These are phyloP conservation scores for Babylonia areolata DNA, from an alignment of 1,140 invertebrate genomes.

Conservation along the genomic window DNA sequence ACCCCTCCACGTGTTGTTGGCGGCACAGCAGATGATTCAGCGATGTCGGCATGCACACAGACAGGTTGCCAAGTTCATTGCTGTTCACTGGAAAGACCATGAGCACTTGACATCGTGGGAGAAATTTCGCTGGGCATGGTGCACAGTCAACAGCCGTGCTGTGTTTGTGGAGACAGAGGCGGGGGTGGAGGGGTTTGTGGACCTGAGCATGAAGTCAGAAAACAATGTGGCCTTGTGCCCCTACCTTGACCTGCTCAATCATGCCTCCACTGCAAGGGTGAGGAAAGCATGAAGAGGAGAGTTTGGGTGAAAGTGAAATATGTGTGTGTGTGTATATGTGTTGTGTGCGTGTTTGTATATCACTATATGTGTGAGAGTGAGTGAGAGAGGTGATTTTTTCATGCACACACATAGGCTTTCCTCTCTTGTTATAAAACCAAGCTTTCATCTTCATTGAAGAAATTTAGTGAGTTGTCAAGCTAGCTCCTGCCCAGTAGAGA, in stretches of 20 bases:
- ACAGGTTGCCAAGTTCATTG: slow-evolving; percentile 37
- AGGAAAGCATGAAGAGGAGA: not conserved
- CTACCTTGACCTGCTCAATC: slow-evolving; percentile 88
- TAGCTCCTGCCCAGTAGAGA: too few species aligned
- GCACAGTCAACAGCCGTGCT: slow-evolving; percentile 85
- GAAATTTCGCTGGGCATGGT: slow-evolving; percentile 80
- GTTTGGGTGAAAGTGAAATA: not conserved
- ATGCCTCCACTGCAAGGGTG: slow-evolving; percentile 78
- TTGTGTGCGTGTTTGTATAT: not conserved
- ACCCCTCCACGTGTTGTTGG: slow-evolving; percentile 77
- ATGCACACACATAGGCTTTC: too few species aligned
- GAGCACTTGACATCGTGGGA: slow-evolving; percentile 50
- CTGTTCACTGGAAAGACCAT: slow-evolving; percentile 48
- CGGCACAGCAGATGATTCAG: slow-evolving; percentile 63
- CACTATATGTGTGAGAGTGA: not conserved
- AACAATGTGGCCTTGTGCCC: slow-evolving; percentile 84
- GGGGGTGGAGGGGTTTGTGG: slow-evolving; percentile 25
- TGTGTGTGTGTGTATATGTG: slow-evolving; percentile 7
- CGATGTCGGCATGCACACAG: slow-evolving; percentile 42
- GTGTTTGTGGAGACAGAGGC: slow-evolving; percentile 76
- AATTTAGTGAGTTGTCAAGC: too few species aligned
- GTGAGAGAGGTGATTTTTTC: too few species aligned
- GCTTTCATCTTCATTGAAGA: too few species aligned
- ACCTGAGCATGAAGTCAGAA: slow-evolving; percentile 58
- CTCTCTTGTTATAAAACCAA: too few species aligned